These are phyloP conservation scores for Procapra przewalskii DNA, from an alignment of 2,113 vertebrate genomes.

Conservation along the genomic window DNA sequence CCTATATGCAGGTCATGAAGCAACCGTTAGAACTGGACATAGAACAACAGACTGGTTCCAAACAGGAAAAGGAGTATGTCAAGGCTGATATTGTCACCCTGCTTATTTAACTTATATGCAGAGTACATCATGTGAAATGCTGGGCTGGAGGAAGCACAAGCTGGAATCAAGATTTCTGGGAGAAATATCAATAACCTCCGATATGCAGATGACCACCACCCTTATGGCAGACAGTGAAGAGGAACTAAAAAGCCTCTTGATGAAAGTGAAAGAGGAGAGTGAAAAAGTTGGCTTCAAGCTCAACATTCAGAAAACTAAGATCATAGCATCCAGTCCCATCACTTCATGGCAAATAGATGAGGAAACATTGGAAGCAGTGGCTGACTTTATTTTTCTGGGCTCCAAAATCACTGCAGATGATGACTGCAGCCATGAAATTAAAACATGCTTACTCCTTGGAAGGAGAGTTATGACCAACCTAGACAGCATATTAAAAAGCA, in stretches of 20 bases:
- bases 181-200: background rate
- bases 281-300: background rate
- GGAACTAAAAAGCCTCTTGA: background rate
- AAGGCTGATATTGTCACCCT: background rate
- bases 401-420: background rate
- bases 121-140: background rate
- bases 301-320: background rate
- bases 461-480: background rate
- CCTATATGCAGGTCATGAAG: background rate
- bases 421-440: background rate
- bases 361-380: background rate
- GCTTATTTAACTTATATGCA: background rate
- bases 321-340: background rate
- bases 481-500: background rate
- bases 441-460: background rate
- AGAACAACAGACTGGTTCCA: background rate
- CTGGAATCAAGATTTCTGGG: accelerated
- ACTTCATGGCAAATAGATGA: background rate
- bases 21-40: background rate
- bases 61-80: background rate
- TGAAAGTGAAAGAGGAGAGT: background rate
- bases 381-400: accelerated
- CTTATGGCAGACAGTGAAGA: background rate
- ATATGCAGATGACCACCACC: background rate
- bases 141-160: background rate